Conservation (phyloP, 2,888 invertebrate genomes). For the Agrotis ipsilon region DNA sequence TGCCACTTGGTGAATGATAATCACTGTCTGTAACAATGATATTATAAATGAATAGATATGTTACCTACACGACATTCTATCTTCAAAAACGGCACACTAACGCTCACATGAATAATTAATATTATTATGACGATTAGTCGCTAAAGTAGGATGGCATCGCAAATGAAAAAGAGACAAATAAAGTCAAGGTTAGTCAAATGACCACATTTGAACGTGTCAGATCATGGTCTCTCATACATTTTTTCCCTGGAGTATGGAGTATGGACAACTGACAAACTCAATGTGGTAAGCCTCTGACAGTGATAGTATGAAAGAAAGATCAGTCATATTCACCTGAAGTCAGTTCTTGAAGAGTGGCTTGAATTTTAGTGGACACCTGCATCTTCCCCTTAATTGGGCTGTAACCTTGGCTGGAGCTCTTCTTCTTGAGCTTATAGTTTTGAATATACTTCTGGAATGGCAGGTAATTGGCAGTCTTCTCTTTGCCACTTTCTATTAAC, state of each 20-base stretch:
- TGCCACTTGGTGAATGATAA: constrained; percentile 86
- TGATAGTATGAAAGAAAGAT: neutral
- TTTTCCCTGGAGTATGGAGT: no score
- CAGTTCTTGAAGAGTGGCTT: constrained; percentile 80
- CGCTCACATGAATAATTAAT: no score
- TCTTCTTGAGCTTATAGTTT: constrained; percentile 85
- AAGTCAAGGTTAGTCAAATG: no score
- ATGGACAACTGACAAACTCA: no score
- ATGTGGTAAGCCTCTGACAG: neutral
- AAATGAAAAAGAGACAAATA: no score
- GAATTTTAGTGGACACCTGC: constrained; percentile 81
- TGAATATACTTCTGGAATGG: constrained; percentile 91
- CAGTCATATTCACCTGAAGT: constrained; percentile 79
- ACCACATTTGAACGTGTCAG: no score
- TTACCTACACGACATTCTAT: no score
- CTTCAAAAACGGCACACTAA: no score
- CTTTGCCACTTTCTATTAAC: constrained; percentile 86
- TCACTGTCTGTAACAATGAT: constrained; percentile 88
- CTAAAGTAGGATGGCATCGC: no score
- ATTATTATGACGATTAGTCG: no score
- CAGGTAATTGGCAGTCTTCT: constrained; percentile 91
- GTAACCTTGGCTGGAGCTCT: constrained; percentile 73
- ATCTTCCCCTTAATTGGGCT: constrained; percentile 84
- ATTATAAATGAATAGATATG: no score
- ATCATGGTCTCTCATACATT: no score